Percentiles rank a stretch among this genome's conserved stretches.
These are phyloP conservation scores for Nomia melanderi DNA, from an alignment of 1,140 invertebrate species.

Conservation along the genomic window DNA sequence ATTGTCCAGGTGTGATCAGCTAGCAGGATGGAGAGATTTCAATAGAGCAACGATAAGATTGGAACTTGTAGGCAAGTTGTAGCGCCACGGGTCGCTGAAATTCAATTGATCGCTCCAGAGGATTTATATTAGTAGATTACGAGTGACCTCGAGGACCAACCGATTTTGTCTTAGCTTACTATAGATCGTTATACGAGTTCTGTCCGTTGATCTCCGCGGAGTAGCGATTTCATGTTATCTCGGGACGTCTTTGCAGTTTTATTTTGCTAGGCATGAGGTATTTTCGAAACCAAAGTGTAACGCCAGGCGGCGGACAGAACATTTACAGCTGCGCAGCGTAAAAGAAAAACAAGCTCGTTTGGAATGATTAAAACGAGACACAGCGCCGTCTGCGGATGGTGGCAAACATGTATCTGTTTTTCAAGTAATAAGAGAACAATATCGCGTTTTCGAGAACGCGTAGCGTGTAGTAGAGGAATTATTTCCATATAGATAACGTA, in stretches of 20 bases:
- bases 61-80: background rate
- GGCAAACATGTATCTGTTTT: background rate
- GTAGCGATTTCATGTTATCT: too few relatives aligned
- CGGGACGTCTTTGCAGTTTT: background rate
- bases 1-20: background rate
- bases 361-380: too few relatives aligned
- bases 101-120: background rate
- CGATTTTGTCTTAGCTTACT: background rate
- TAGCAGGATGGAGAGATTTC: background rate
- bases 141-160: background rate
- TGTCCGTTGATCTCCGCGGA: background rate
- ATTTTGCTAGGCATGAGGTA: background rate
- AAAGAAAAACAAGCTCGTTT: background rate
- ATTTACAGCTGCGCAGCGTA: background rate
- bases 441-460: background rate
- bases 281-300: too few relatives aligned
- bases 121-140: background rate
- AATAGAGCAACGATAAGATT: background rate
- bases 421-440: background rate
- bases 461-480: slow-evolving; percentile 18
- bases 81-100: background rate
- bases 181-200: background rate
- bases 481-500: slow-evolving; percentile 26
- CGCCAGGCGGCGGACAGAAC: background rate
- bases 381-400: too few relatives aligned